Evolutionary conservation across 2,888 invertebrate species (phyloP), one percentile per base, ranked within the genome.

Genomic region (Drosophila lacicola): DNA sequence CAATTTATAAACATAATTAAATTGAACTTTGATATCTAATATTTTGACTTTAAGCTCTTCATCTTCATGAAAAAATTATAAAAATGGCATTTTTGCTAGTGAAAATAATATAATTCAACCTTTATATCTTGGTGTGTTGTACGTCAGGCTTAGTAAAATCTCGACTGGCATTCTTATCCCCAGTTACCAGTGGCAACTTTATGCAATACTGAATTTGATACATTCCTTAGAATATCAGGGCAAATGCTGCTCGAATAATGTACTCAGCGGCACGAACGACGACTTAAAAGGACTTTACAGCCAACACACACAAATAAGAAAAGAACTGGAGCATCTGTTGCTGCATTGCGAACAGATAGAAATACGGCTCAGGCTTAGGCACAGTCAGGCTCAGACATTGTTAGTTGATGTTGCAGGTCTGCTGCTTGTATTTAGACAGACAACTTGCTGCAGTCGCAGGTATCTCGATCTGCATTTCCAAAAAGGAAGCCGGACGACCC

Each of bases 261-360:
- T 45, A 46, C 39, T 55, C 50, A 39, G 34, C 13, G 33, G 64
- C 60, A 63, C 47, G 17, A 51, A 42, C 14, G 9, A 39, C 33
- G 57, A 55, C 55, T 58, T 67, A 44, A 63, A 51, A 42, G 47
- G 58, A 73, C 58, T 60, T 70, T 62, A 8, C 51, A 55, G n/a
- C 39, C 34, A 39, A 17, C 36, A 17, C 17, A n/a, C n/a, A 36
- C 11, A 21, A 49, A 19, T n/a, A 50, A 25, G 8, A 25, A 39
- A 4, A 17, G 17, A 36, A 49, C n/a, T 41, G 36, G n/a, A 50
- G 57, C 70, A 47, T 55, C 71, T 70, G 54, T 50, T 58, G 46
- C 77, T 55, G 41, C 37, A 54, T 51, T 73, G 70, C 56, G 51
- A 74, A 53, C 62, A 47, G 25, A 54, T 47, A 36, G 44, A 49